A percentile compares a stretch with the other conserved stretches of the same genome.
Evolutionary conservation across 2,113 vertebrate genomes (phyloP).

Genomic region (Tretioscincus oriximinensis): DNA sequence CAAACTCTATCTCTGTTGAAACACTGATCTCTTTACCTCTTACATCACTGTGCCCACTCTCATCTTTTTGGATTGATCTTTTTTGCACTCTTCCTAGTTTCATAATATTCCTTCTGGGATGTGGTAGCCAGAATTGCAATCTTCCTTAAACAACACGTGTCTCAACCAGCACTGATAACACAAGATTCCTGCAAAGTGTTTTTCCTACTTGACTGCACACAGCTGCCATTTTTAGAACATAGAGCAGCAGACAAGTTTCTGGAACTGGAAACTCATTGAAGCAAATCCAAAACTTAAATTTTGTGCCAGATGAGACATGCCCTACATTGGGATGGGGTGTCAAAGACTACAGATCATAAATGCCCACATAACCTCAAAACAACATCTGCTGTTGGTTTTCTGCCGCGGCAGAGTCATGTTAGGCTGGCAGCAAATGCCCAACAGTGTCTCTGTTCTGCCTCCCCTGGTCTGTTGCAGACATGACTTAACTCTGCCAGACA

Average conservation of each 20-base stretch:
- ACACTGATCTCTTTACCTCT: no score
- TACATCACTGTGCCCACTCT: no score
- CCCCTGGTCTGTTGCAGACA: constrained; percentile 60
- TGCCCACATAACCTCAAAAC: background rate
- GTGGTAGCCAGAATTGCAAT: no score
- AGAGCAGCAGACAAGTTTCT: background rate
- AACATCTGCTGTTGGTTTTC: background rate
- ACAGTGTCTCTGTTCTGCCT: constrained; percentile 40
- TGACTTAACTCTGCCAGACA: constrained; percentile 62
- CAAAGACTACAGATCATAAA: background rate
- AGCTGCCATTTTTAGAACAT: background rate
- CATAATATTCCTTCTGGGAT: no score
- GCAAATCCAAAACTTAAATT: background rate
- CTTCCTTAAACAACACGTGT: background rate
- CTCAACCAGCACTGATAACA: no score
- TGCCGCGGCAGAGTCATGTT: background rate
- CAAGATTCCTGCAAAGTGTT: background rate
- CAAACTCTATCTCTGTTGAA: no score
- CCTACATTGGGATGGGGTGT: background rate
- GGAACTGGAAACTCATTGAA: background rate
- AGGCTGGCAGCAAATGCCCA: constrained; percentile 9
- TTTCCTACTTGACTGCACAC: background rate
- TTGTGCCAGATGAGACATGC: background rate
- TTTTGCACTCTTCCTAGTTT: no score
- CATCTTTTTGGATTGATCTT: no score